Evolutionary conservation across 2,797 vertebrate species (phyloP), one percentile per base, ranked within the genome.

Genomic region (Emydoidea blandingii): DNA sequence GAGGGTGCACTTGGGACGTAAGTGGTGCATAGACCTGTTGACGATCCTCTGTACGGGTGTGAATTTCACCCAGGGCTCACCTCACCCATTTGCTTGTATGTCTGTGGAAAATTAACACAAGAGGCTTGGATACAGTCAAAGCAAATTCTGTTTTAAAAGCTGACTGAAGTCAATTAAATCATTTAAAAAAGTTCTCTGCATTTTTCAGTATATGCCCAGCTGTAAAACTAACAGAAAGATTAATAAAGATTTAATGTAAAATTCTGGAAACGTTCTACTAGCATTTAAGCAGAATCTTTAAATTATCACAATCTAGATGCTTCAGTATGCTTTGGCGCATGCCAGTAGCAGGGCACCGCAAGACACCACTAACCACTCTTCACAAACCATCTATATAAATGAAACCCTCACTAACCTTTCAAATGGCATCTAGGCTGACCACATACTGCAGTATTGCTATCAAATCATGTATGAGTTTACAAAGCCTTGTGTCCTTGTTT

Each of bases 301-400:
- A 93, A 88, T 68, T 6, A 93, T 97, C 90, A 87, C 84, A 82
- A 97, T 94, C 94, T 96, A 97, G 93, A 97, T 95, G 95, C 96
- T 94, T 87, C 89, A 93, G 27, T 94, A 95, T 88, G 89, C 82
- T 90, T 91, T 96, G 90, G 86, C 87, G 91, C 16, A 9, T 82
- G 85, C 84, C 83, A 25, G 90, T 82, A 85, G 92, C 82, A 89
- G 89, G 81, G 93, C 16, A 57, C 92, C 87, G 91, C 41, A 88
- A 96, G 90, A 82, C 87, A 68, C 41, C 31, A 53, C 84, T 90
- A 96, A 94, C 86, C 94, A 87, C 93, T 96, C 82, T 78, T 87
- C 27, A 95, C 27, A 57, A 57, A 29, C 96, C 96, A 97, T 94
- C 91, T 97, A 94, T 86, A 95, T 85, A 87, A 37, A 65, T 59